Conservation (phyloP, 2,113 vertebrate genomes). For the Daphoenositta chrysoptera region DNA sequence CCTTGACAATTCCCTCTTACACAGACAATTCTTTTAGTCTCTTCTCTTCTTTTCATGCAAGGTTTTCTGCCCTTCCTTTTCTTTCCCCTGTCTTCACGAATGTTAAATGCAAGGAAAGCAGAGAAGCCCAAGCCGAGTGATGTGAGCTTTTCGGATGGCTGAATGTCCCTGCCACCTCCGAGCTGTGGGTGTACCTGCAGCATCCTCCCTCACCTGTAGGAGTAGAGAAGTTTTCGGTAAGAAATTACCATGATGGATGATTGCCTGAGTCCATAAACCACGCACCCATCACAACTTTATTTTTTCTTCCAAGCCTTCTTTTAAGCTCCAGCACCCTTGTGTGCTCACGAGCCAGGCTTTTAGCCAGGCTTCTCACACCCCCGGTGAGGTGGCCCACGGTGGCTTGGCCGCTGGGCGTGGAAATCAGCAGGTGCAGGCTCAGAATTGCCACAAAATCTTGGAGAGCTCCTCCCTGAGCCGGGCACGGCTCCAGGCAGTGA, state of each 20-base stretch:
- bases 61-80: background rate
- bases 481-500: background rate
- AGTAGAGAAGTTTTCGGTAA: background rate
- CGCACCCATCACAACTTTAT: background rate
- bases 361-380: background rate
- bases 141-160: background rate
- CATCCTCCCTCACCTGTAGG: background rate
- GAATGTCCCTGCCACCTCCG: background rate
- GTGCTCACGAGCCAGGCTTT: background rate
- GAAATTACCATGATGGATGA: background rate
- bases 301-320: background rate
- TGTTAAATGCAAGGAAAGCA: background rate
- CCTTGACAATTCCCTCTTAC: background rate
- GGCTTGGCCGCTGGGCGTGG: background rate
- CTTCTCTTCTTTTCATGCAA: background rate
- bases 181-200: background rate
- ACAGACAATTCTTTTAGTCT: background rate
- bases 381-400: rapidly evolving
- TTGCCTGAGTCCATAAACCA: background rate
- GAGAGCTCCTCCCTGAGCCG: background rate
- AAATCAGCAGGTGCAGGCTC: background rate
- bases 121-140: background rate
- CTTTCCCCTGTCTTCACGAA: background rate
- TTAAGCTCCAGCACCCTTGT: background rate
- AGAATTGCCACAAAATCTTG: background rate